Percentiles rank a stretch among this genome's conserved stretches.
These are phyloP conservation scores for Iselma pallidipennis DNA, from an alignment of 2,888 invertebrate genomes.

Conservation along the genomic window DNA sequence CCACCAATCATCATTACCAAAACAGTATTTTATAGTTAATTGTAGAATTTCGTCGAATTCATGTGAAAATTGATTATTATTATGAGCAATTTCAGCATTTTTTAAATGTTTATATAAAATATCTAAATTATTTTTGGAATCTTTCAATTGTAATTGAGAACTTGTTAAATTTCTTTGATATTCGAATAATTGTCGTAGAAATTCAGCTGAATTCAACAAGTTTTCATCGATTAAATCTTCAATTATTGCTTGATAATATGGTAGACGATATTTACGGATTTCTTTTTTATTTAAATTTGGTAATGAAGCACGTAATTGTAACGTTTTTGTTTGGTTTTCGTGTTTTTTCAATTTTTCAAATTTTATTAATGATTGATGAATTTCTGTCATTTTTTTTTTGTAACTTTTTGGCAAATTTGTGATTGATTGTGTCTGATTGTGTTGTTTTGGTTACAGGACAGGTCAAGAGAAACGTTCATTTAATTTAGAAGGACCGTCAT, in stretches of 20 bases:
- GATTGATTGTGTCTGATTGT: background rate
- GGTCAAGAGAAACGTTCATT: constrained; percentile 93
- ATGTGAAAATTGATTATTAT: constrained; percentile 24
- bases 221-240: constrained; percentile 61
- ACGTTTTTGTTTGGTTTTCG: background rate
- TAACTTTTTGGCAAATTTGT: background rate
- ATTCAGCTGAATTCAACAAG: constrained; percentile 57
- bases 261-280: constrained; percentile 50
- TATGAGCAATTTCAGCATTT: constrained; percentile 17
- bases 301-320: constrained; percentile 45
- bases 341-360: background rate
- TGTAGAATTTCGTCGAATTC: constrained; percentile 54
- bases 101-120: constrained; percentile 2
- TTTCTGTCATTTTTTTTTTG: constrained; percentile 11
- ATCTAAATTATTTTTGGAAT: constrained; percentile 44
- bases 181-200: constrained; percentile 61
- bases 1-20: constrained; percentile 50
- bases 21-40: constrained; percentile 55
- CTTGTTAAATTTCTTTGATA: constrained; percentile 59
- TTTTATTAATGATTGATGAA: background rate
- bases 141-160: constrained; percentile 51
- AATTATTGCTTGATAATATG: constrained; percentile 61
- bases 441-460: constrained; percentile 60
- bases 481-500: constrained; percentile 74
- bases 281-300: constrained; percentile 48